Base-by-base conservation (phyloP, 2,797 vertebrate genomes). In the Anabacerthia variegaticeps region DNA sequence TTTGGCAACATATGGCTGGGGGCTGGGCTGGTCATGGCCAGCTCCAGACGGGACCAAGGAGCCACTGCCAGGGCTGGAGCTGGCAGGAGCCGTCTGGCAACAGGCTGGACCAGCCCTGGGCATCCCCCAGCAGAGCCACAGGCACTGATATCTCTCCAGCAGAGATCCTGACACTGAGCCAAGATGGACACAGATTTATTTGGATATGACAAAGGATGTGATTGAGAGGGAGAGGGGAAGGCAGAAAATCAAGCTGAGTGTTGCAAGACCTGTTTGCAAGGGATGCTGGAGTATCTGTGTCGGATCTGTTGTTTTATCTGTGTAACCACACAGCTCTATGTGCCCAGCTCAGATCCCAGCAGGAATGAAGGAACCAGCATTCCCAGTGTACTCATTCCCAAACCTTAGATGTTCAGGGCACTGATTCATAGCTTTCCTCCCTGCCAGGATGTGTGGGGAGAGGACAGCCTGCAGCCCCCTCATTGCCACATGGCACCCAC, bases 401-500 rank as follows among this genome's bases (percentile, higher is more conserved):
- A 9, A 22, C 13, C n/a, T 44, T 49, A 19, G 32, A 62, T 44
- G 66, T 21, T 5, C 1, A 73, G 37, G 41, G 34, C 41, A 48
- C 4, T 46, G 19, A 63, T 54, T 75, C 36, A 67, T 8, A 27
- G 13, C 18, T 1, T 1, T 48, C 18, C 27, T 69, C 44, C 10
- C 15, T 54, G 27, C 2, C 0, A 0, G 24, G n/a, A 5, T 27
- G 36, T 27, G 36, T 1, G 2, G 20, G 21, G 17, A 54, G 4
- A n/a, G 17, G 6, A 54, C 10, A 24, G 32, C 62, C 74, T 36
- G 46, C 61, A 83, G 24, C 30, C 30, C 0, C 14, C 13, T 32
- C 17, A 30, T n/a, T 44, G 41, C 37, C 2, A 3, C 14, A 10
- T 2, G 4, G 34, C 4, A 7, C 26, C 23, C 0, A 0, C 17